Evolutionary conservation across 2,888 invertebrate genomes (phyloP), one percentile per base, ranked within the genome.

Genomic region (Cordylochernes scorpioides): DNA sequence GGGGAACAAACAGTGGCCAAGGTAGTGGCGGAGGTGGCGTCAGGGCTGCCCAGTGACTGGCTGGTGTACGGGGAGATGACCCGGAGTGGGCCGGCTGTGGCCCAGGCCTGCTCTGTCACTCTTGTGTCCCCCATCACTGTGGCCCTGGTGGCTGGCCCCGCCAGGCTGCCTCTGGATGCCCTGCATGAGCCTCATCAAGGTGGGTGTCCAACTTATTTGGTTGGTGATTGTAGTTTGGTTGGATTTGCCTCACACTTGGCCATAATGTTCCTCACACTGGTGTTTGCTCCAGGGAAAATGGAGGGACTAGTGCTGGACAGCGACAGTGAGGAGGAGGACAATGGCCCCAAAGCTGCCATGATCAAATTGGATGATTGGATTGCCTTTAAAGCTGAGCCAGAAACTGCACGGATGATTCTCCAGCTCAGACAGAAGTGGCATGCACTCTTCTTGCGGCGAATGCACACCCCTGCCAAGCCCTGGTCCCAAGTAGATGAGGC

Each of bases 41-140:
- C 52, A 25, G 46, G 47, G 24, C 48, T 74, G 28, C 68, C 71
- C 0, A 65, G 68, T 8, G 71, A 78, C 44, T 88, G 84, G 82
- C 54, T 84, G 10, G 60, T 77, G 8, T 88, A 69, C 46, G 78
- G 78, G 46, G 82, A 84, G 51, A 70, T 82, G 53, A 68, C 68
- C 1, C 64, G 71, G 25, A 59, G 64, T 1, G 65, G 68, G 1
- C 58, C 65, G 12, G 68, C 69, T 9, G 58, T 65, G 29, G 70
- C 72, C 35, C 66, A 70, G 46, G 64, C 77, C 2, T 65, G 71
- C 25, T 71, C 71, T 40, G 71, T 69, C 34, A 84, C 86, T 0
- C 52, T 74, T 5, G 65, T 88, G 1, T 71, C 78, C 7, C 68
- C 82, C 0, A 48, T 80, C 12, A 69, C 77, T 1, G 67, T 86